Base-by-base conservation (phyloP, 2,113 vertebrate species). In the Ailurus styani region DNA sequence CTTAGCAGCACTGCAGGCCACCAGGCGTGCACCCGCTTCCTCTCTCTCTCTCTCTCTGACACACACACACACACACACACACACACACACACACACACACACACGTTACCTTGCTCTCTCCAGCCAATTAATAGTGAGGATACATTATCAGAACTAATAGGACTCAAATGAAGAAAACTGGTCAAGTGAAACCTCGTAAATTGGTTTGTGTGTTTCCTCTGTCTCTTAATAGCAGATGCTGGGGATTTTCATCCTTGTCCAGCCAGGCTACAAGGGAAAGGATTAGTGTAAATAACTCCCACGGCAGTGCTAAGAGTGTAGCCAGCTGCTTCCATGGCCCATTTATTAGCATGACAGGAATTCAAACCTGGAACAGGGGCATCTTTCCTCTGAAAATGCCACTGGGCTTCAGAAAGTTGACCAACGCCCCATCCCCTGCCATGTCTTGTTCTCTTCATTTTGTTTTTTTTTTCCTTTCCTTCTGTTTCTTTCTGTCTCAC, bases 111-210 rank as follows among this genome's bases (percentile, higher is more conserved):
- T 98, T 98, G 98, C 99, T 98, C 85, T 98, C 62, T 88, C 98
- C 94, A 98, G 97, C 93, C 95, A 98, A 98, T 98, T 99, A 99
- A 99, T 99, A 98, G 99, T 98, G 98, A 98, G 98, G 98, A 99
- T 99, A 99, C 98, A 99, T 99, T 99, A 99, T 99, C 98, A 98
- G 98, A 99, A 98, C 98, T 99, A 99, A 99, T 99, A 99, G 99
- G 99, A 99, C 99, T 99, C 99, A 99, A 99, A 99, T 99, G 99
- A 99, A 99, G 99, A 99, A 99, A 99, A 98, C 98, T 98, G 99
- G 98, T 98, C 98, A 98, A 99, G 99, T 99, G 99, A 99, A 99
- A 99, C 99, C 94, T 97, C 95, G 98, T 98, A 99, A 99, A 99
- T 99, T 99, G 98, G 98, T 99, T 99, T 98, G 98, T 98, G 95